Percentiles rank a stretch among this genome's conserved stretches.
Evolutionary conservation across 2,888 invertebrate species (phyloP).

Genomic region (Lasioglossum morio): DNA sequence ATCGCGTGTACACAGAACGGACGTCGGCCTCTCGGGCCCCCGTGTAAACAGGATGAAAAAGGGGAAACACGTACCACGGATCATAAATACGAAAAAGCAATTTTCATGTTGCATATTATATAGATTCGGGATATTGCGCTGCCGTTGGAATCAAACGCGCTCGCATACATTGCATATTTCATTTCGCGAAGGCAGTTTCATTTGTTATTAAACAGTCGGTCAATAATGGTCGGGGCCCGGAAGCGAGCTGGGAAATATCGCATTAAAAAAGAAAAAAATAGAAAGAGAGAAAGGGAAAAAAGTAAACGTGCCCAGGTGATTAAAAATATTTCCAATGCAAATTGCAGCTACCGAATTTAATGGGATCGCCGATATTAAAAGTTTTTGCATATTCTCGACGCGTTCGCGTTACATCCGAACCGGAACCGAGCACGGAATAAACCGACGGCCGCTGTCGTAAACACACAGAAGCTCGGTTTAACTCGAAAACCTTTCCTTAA

Average conservation of each 20-base stretch:
- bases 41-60: neutral
- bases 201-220: conserved; percentile 5
- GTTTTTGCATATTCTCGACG: conserved; percentile 3
- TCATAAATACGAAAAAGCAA: conserved; percentile 6
- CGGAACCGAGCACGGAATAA: neutral
- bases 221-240: conserved; percentile 1
- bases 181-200: conserved; percentile 24
- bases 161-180: conserved; percentile 9
- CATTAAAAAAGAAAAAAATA: neutral
- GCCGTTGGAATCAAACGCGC: neutral
- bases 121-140: conserved; percentile 2
- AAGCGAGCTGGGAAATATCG: neutral
- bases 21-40: neutral
- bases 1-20: neutral
- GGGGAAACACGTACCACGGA: neutral
- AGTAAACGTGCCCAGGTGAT: neutral
- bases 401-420: neutral
- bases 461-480: neutral
- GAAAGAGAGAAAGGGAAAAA: neutral
- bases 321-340: conserved; percentile 31
- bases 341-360: conserved; percentile 12
- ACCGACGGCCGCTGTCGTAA: neutral
- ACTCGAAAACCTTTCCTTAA: conserved; percentile 8
- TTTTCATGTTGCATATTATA: conserved; percentile 15
- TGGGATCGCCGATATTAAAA: conserved; percentile 17